phyloP scores from a whole-genome alignment of 2,888 invertebrate genomes.

The Drosophila flavopinicola region DNA sequence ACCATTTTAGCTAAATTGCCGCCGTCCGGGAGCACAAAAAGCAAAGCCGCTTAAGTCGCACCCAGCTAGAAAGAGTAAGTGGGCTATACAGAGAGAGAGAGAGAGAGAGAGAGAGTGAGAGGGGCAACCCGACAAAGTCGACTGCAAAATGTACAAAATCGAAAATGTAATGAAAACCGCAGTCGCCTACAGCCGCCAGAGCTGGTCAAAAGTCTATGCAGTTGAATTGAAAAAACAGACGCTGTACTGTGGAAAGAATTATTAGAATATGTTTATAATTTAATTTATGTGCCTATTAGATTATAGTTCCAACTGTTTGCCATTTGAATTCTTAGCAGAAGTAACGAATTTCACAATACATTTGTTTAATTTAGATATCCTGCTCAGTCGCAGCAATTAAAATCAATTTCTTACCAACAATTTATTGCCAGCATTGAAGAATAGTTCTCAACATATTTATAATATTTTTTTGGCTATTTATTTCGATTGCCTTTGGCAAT shows the following conservation, averaged over 20 bases:
- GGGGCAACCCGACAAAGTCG: background rate
- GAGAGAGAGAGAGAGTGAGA: background rate
- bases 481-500: too few species aligned
- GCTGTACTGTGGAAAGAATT: constrained; percentile 45
- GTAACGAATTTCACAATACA: too few species aligned
- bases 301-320: too few species aligned
- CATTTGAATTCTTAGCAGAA: too few species aligned
- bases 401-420: too few species aligned
- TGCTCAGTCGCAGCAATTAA: too few species aligned
- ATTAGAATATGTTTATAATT: too few species aligned
- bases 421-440: too few species aligned
- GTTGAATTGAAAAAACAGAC: constrained; percentile 56
- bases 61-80: constrained; percentile 39
- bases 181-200: constrained; percentile 61
- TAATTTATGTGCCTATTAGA: too few species aligned
- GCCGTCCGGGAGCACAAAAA: constrained; percentile 65
- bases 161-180: constrained; percentile 77
- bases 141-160: constrained; percentile 71
- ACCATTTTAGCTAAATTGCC: constrained; percentile 78
- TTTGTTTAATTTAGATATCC: too few species aligned
- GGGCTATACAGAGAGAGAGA: background rate
- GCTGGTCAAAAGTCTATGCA: constrained; percentile 50
- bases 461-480: too few species aligned
- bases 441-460: too few species aligned
- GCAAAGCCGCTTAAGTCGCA: constrained; percentile 76